These are phyloP conservation scores for Nothocercus nigrocapillus DNA, from an alignment of 2,113 vertebrate genomes.

Conservation along the genomic window DNA sequence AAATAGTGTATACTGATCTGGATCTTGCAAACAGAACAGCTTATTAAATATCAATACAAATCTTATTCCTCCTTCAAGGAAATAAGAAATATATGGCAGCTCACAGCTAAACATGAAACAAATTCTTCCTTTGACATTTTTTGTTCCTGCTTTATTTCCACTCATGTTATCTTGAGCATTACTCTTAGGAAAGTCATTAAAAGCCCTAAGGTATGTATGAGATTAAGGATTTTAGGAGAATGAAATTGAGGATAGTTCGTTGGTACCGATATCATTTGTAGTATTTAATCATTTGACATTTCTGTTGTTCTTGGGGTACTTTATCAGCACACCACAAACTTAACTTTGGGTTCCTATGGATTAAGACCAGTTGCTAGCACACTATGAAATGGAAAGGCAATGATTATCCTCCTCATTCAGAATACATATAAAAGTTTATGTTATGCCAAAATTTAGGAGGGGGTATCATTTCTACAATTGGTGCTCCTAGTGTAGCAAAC, in stretches of 20 bases:
- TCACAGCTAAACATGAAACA: neutral
- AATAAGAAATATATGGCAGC: neutral
- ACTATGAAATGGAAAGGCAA: conserved; percentile 16
- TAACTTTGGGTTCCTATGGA: neutral
- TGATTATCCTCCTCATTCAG: conserved; percentile 20
- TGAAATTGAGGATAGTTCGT: conserved; percentile 1
- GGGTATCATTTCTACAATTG: neutral
- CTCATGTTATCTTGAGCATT: neutral
- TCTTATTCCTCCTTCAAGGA: neutral
- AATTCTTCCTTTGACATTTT: neutral
- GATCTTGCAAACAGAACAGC: neutral
- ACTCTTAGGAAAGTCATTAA: conserved; percentile 27
- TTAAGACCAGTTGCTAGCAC: conserved; percentile 18
- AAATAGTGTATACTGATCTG: neutral
- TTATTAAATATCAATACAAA: neutral
- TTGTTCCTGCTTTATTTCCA: neutral
- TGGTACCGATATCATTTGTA: neutral
- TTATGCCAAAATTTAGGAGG: conserved; percentile 2
- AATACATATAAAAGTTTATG: neutral
- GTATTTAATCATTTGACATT: conserved; percentile 28
- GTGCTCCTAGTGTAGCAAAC: neutral
- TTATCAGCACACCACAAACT: conserved; percentile 48
- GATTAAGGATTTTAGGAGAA: conserved; percentile 29
- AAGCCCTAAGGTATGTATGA: conserved; percentile 46
- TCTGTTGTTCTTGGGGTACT: conserved; percentile 3